Percentiles rank a stretch among this genome's conserved stretches.
These are phyloP conservation scores for Nomada flava DNA, from an alignment of 2,888 invertebrate genomes.

Conservation along the genomic window DNA sequence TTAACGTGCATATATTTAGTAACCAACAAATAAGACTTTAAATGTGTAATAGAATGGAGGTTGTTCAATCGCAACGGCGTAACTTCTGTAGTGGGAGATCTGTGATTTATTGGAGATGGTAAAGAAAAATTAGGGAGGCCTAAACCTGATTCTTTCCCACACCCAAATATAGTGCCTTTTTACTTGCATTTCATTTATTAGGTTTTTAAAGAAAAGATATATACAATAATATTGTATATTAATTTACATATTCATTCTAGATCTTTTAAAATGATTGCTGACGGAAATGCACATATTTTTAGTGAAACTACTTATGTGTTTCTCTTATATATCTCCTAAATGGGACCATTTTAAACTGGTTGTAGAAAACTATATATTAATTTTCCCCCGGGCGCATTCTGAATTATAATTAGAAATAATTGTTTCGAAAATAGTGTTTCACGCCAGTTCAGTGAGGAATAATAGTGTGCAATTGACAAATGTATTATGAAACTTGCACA, in stretches of 20 bases:
- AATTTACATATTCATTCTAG: constrained; percentile 59
- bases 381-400: too few species aligned
- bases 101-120: constrained; percentile 64
- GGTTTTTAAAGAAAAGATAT: constrained; percentile 53
- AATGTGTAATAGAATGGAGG: constrained; percentile 54
- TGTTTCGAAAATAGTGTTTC: too few species aligned
- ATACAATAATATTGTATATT: constrained; percentile 57
- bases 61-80: constrained; percentile 68
- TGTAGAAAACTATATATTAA: too few species aligned
- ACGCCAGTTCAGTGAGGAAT: too few species aligned
- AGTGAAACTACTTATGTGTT: constrained; percentile 1
- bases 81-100: constrained; percentile 67
- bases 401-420: too few species aligned
- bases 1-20: constrained; percentile 47
- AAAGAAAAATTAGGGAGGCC: constrained; percentile 60
- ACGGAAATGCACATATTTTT: constrained; percentile 12
- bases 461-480: too few species aligned
- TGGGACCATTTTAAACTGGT: constrained; percentile 36
- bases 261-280: constrained; percentile 52
- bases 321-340: constrained; percentile 2
- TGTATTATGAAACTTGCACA: too few species aligned
- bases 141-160: constrained; percentile 69
- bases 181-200: constrained; percentile 70
- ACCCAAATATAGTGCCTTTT: constrained; percentile 73
- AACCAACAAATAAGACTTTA: constrained; percentile 55